Base-by-base conservation (phyloP, 2,797 vertebrate species). In the Cichlasoma orientale region DNA sequence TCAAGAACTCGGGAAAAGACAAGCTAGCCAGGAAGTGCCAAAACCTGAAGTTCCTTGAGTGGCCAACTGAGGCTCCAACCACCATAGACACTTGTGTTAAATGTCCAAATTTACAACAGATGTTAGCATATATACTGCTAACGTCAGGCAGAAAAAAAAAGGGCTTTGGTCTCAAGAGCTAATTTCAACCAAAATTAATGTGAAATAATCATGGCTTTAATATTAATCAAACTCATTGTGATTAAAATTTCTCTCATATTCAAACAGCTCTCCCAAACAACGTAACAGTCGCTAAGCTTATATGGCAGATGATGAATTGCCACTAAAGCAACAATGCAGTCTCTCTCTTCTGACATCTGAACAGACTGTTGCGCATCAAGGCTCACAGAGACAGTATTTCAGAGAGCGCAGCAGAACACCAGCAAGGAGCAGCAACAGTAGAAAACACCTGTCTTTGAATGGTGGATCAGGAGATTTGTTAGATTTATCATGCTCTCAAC, bases 401-500 rank as follows among this genome's bases (percentile, higher is more conserved):
- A 58, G 59, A 69, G 78, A n/a, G 54, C 11, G 56, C 50, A 75
- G 56, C 33, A 74, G 73, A 82, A 70, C 71, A 82, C 84, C 58
- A 55, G 63, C 19, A 33, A 86, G 79, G 59, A 82, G 78, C 73
- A 74, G n/a, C 86, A 78, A 79, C 82, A 78, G 80, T 27, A 78
- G 58, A 75, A 84, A 86, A 63, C 68, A 79, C 77, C 69, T 75
- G 75, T 55, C 77, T 86, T 33, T 86, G 85, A 90, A 85, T 77
- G 82, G 81, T 75, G 84, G 82, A 89, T 89, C 82, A 78, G 69
- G 77, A 88, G 44, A 68, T 68, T 68, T 70, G 83, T 74, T 78
- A 80, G 91, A 92, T 94, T 90, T 90, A 91, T 92, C 84, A 78
- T 81, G 87, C 88, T 89, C 89, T 91, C 89, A 82, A 88, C 87